A percentile compares a stretch with the other conserved stretches of the same genome.
Evolutionary conservation across 2,797 vertebrate species (phyloP).

Genomic region (Gila robusta): DNA sequence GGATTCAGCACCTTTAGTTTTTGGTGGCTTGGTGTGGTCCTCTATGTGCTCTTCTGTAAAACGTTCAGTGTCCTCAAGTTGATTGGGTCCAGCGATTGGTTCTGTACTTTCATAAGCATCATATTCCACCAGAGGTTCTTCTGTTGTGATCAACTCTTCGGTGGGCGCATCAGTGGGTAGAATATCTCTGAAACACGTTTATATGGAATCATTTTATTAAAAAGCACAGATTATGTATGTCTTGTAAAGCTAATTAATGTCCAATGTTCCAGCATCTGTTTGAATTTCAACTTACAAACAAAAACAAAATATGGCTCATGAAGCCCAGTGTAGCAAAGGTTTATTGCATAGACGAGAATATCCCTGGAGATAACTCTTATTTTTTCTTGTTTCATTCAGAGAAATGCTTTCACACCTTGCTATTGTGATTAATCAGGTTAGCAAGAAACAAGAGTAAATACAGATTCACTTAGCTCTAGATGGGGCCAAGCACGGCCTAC

Average conservation of each 20-base stretch:
- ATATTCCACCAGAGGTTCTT: background rate
- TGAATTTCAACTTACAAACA: background rate
- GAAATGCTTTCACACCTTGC: background rate
- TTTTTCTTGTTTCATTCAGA: background rate
- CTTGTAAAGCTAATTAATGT: background rate
- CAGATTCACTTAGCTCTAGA: background rate
- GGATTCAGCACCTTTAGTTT: background rate
- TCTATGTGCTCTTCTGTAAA: background rate
- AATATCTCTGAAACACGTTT: constrained; percentile 16
- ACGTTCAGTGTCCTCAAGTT: background rate
- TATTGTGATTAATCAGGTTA: background rate
- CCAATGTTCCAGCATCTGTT: background rate
- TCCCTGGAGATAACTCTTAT: background rate
- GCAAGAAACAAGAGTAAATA: background rate
- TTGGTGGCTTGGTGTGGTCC: background rate
- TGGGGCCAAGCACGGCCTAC: background rate
- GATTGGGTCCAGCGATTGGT: background rate
- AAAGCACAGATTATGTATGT: background rate
- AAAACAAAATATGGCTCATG: background rate
- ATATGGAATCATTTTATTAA: background rate
- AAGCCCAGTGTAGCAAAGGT: background rate
- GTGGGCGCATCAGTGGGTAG: background rate
- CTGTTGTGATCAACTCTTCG: background rate
- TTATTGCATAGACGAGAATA: background rate
- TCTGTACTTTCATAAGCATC: background rate